Evolutionary conservation across 2,888 invertebrate genomes (phyloP).

Genomic region (Acanthosepion esculentum): DNA sequence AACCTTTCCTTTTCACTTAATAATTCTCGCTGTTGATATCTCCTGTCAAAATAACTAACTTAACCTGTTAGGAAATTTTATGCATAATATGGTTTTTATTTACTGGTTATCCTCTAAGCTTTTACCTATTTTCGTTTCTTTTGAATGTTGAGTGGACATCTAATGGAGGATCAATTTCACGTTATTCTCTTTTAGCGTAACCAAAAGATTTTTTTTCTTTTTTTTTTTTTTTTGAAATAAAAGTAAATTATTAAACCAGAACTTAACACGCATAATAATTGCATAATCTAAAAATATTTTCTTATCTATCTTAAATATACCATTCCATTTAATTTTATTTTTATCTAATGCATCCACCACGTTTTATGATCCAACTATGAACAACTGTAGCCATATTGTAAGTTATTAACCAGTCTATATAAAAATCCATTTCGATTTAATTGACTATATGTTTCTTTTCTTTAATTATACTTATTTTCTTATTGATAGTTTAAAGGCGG

Average conservation of each 20-base stretch:
- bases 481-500: not conserved
- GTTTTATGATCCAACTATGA: not conserved
- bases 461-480: not conserved
- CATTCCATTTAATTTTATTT: not conserved
- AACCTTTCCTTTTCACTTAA: no score
- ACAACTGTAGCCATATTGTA: constrained; percentile 33
- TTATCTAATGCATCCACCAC: not conserved
- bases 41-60: no score
- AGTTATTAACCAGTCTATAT: not conserved
- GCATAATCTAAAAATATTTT: not conserved
- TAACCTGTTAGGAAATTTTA: no score
- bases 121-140: no score
- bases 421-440: not conserved
- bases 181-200: not conserved
- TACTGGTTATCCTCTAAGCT: no score
- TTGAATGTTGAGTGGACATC: not conserved
- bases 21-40: no score
- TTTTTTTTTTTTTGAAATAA: not conserved
- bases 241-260: not conserved
- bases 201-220: no score
- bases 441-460: not conserved
- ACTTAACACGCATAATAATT: not conserved
- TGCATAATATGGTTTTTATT: no score
- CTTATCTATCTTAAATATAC: not conserved
- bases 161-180: not conserved